Conservation (phyloP, 2,888 invertebrate species). For the Conistra vaccinii region DNA sequence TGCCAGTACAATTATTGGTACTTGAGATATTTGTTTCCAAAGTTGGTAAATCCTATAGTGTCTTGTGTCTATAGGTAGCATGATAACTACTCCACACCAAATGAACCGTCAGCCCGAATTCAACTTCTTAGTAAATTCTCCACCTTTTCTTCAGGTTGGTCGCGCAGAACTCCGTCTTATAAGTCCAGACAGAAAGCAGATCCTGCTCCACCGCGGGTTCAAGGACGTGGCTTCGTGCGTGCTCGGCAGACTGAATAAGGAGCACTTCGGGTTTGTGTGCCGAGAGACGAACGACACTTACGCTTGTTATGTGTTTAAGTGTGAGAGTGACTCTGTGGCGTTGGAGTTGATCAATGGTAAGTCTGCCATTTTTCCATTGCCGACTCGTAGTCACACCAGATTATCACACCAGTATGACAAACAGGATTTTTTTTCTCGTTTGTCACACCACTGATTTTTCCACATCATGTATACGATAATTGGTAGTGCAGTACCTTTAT, state of each 20-base stretch:
- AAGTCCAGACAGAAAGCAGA: conserved; percentile 97
- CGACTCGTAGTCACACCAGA: too few relatives aligned
- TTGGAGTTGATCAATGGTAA: conserved; percentile 93
- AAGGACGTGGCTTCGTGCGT: conserved; percentile 97
- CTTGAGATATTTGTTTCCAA: too few relatives aligned
- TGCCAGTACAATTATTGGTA: too few relatives aligned
- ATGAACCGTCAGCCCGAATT: too few relatives aligned
- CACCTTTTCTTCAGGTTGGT: conserved; percentile 92
- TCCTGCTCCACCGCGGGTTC: conserved; percentile 96
- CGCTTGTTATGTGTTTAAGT: conserved; percentile 95
- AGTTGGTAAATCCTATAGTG: too few relatives aligned
- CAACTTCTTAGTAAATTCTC: not conserved
- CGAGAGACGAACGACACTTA: conserved; percentile 93
- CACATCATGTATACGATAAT: too few relatives aligned
- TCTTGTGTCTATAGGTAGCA: too few relatives aligned
- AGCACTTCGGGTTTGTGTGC: conserved; percentile 98
- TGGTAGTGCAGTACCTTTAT: too few relatives aligned
- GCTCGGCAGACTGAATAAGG: conserved; percentile 94
- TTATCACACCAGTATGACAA: too few relatives aligned
- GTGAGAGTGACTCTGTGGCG: conserved; percentile 96
- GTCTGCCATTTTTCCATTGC: not conserved
- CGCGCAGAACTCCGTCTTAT: conserved; percentile 96
- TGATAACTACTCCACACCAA: too few relatives aligned
- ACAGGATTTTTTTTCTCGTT: too few relatives aligned
- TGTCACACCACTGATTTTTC: too few relatives aligned